Evolutionary conservation across 2,113 vertebrate genomes (phyloP).

Genomic region (Arizona elegans): DNA sequence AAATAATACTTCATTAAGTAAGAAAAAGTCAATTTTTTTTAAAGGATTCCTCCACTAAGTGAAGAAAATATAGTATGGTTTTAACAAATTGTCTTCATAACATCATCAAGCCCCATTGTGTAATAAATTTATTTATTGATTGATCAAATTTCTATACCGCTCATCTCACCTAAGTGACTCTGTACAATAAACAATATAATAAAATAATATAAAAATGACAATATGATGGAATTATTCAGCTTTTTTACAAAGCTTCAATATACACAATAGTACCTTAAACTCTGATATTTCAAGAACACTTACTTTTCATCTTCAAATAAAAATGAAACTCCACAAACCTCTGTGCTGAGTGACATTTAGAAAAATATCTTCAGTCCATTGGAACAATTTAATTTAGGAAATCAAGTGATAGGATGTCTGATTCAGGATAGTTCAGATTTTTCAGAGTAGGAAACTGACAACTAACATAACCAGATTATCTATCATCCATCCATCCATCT

Average conservation of each 20-base stretch:
- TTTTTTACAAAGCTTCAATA: constrained; percentile 60
- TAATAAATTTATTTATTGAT: constrained; percentile 25
- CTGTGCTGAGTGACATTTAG: constrained; percentile 55
- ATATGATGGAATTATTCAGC: constrained; percentile 46
- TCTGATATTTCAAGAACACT: constrained; percentile 55
- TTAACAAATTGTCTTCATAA: constrained; percentile 1
- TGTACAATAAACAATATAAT: neutral
- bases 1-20: neutral
- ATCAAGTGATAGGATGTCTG: constrained; percentile 42
- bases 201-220: constrained; percentile 32
- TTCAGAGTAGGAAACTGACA: neutral
- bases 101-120: constrained; percentile 29
- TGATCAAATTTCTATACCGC: neutral
- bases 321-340: constrained; percentile 61
- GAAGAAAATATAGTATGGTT: neutral
- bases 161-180: neutral
- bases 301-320: constrained; percentile 61
- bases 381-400: constrained; percentile 28
- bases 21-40: constrained; percentile 14
- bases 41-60: constrained; percentile 6
- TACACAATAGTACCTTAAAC: constrained; percentile 42
- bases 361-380: constrained; percentile 54
- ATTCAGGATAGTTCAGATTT: constrained; percentile 23
- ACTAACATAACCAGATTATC: neutral
- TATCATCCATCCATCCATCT: neutral